A percentile compares a stretch with the other conserved stretches of the same genome.
Conservation (phyloP, 2,888 invertebrate genomes). For the Miltochrista miniata region DNA sequence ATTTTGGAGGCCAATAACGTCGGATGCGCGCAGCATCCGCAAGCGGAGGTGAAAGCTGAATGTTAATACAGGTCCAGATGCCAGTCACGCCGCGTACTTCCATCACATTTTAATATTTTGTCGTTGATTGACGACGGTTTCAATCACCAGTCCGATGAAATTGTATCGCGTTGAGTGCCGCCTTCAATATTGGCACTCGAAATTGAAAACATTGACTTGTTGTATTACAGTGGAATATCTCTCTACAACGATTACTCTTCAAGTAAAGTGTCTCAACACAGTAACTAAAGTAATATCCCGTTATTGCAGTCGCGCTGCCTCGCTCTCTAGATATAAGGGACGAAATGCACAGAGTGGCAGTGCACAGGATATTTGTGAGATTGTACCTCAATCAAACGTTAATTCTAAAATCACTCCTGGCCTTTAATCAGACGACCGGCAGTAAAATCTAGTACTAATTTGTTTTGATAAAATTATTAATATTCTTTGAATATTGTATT, state of each 20-base stretch:
- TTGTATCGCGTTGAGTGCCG: not conserved
- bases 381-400: too few species aligned
- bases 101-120: conserved; percentile 36
- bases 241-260: conserved; percentile 3
- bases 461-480: too few species aligned
- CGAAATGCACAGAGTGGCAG: not conserved
- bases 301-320: not conserved
- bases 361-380: too few species aligned
- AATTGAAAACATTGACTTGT: not conserved
- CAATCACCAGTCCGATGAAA: conserved; percentile 12
- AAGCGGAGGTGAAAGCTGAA: conserved; percentile 10
- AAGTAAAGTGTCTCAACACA: not conserved
- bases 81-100: conserved; percentile 20
- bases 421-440: too few species aligned
- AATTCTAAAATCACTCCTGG: too few species aligned
- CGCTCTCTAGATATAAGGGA: not conserved
- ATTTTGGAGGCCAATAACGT: conserved; percentile 7
- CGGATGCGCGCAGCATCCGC: conserved; percentile 15
- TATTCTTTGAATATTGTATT: too few species aligned
- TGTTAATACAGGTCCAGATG: conserved; percentile 24
- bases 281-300: not conserved
- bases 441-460: too few species aligned
- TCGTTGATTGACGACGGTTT: conserved; percentile 35
- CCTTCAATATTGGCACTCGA: conserved; percentile 3
- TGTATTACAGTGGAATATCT: conserved; percentile 4